These are phyloP conservation scores for Calosoma granatense DNA, from an alignment of 1,140 invertebrate genomes.

Conservation along the genomic window DNA sequence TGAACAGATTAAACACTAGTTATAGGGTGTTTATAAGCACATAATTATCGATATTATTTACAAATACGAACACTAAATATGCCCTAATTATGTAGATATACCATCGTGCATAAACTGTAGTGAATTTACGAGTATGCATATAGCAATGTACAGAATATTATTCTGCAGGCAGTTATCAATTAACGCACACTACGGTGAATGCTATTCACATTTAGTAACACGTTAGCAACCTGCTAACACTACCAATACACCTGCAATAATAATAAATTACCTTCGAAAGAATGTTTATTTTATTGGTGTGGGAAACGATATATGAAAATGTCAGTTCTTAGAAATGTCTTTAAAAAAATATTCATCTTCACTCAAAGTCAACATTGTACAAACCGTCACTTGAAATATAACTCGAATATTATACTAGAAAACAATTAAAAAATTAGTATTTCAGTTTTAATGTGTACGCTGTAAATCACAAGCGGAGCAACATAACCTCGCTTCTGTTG, in stretches of 20 bases:
- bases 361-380: neutral
- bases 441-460: neutral
- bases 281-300: slow-evolving; percentile 3
- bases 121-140: no score
- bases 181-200: no score
- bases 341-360: neutral
- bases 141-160: no score
- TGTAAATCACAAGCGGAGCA: neutral
- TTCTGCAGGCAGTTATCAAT: no score
- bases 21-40: no score
- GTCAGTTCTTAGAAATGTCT: no score
- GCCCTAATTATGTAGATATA: no score
- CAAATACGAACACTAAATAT: no score
- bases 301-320: neutral
- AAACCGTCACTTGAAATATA: neutral
- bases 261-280: neutral
- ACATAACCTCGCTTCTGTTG: neutral
- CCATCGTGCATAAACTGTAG: no score
- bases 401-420: neutral
- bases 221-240: neutral
- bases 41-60: no score
- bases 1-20: no score
- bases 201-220: no score
- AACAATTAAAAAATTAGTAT: slow-evolving; percentile 9
- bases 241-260: neutral